Base-by-base conservation (phyloP, 2,797 vertebrate genomes). In the Thaleichthys pacificus region DNA sequence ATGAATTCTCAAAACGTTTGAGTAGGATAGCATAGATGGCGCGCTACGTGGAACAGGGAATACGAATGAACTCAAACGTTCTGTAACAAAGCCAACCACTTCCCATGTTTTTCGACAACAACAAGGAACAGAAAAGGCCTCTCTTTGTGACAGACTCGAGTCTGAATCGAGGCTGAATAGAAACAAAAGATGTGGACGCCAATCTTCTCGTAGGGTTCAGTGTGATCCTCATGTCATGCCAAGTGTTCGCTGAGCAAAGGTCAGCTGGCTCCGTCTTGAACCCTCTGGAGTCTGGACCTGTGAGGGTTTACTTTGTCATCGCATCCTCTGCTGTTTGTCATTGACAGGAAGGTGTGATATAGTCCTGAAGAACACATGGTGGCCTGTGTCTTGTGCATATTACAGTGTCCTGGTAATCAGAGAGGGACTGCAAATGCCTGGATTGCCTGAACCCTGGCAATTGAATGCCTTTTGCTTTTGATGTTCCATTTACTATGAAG, bases 191-290 rank as follows among this genome's bases (percentile, higher is more conserved):
- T 5, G 42, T 14, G 42, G 42, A 47, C 3, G 42, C 9, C 58
- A 63, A 58, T 24, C n/a, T 68, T 57, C 26, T 71, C 69, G n/a
- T 57, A 67, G 35, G 71, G 49, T 74, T 69, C 24, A 70, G 75
- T 61, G 60, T 60, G 65, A 47, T 60, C 77, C 75, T 69, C 71
- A 60, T 78, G 66, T 75, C 30, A 28, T 58, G 32, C 28, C 21
- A 57, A 66, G 62, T 69, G 68, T 77, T 76, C 73, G 30, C 19
- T 54, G 75, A 67, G 62, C 26, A 74, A 82, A 84, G 77, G 78
- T 81, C 72, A 75, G 12, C 70, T 38, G 47, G 73, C 64, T 60
- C 12, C 49, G 61, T 61, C 61, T 32, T 32, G 26, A 54, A 69
- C 70, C 73, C 79, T 78, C 62, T 76, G 38, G 32, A 61, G 57